Base-by-base conservation (phyloP, 2,888 invertebrate species). In the Ophraella communa region DNA sequence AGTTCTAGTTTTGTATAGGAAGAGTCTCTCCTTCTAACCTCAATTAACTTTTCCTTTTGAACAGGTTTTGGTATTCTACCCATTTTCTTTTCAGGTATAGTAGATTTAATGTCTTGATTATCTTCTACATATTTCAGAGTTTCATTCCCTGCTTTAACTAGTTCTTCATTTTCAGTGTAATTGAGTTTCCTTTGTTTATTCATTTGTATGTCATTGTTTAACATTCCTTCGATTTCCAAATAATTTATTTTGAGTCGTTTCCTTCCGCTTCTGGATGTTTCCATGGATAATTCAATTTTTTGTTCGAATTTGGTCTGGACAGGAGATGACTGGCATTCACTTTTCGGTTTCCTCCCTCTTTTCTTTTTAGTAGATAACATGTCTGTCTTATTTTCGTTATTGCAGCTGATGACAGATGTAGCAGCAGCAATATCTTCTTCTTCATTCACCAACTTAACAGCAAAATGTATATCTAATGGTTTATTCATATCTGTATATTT, bases 161-260 rank as follows among this genome's bases (percentile, higher is more conserved):
- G 14, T 39, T 39, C 5, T 14, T 39, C 39, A 14, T 39, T 39
- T 39, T 14, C 39, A 39, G 5, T n/a, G 5, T 18, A 18, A 18
- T 14, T 4, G 1, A 18, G 27, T 14, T 24, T 21, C 14, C 23
- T 24, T 1, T 51, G 5, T 39, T n/a, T 14, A 14, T 35, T 14
- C 1, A 14, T 35, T 35, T n/a, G n/a, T 4, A 35, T n/a, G 10
- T 11, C 14, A n/a, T 33, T 39, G 39, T 47, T 21, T n/a, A 33
- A 18, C 3, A 11, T 33, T 27, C 39, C 57, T 52, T 65, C 73
- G 11, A 76, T 33, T 49, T 71, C 67, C 7, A 69, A 73, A 62
- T 76, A 76, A 68, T 76, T 71, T 3, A 76, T 58, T 53, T 71
- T 67, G 58, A 70, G 73, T 4, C 73, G 66, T 53, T 67, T 72